Percentiles rank a stretch among this genome's conserved stretches.
phyloP scores from a whole-genome alignment of 2,888 invertebrate species.

The Drosophila mulleri region DNA sequence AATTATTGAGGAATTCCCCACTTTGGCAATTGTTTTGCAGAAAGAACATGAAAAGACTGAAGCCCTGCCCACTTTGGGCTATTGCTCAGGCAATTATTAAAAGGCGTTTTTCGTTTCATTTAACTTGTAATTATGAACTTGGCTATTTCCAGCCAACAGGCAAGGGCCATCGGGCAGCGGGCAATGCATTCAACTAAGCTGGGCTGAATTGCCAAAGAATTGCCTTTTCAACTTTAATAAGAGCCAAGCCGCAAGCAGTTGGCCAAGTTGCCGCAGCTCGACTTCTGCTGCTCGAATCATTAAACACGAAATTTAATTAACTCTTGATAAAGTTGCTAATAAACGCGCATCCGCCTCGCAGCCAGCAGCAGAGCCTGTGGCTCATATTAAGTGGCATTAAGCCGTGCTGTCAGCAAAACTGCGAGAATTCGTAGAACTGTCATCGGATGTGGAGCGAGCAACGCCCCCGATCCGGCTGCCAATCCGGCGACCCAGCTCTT shows the following conservation, averaged over 20 bases:
- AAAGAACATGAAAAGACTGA: background rate
- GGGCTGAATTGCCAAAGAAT: slow-evolving; percentile 7
- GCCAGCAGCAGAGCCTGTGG: slow-evolving; percentile 51
- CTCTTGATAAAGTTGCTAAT: slow-evolving; percentile 77
- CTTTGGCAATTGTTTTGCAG: background rate
- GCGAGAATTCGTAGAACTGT: slow-evolving; percentile 19
- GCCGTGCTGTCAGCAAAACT: slow-evolving; percentile 62
- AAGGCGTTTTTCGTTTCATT: slow-evolving; percentile 69
- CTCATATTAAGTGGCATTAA: slow-evolving; percentile 75
- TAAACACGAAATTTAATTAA: slow-evolving; percentile 79
- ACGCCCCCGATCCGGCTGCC: background rate
- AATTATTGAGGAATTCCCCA: background rate
- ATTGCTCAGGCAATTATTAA: slow-evolving; percentile 62
- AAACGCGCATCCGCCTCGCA: slow-evolving; percentile 43
- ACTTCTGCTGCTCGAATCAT: slow-evolving; percentile 58
- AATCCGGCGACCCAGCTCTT: slow-evolving; percentile 13
- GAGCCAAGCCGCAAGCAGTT: slow-evolving; percentile 67
- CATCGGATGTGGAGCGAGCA: background rate
- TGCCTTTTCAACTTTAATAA: slow-evolving; percentile 50
- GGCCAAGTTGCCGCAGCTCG: slow-evolving; percentile 14
- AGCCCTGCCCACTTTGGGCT: slow-evolving; percentile 9
- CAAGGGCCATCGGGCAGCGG: background rate
- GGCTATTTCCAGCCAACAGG: slow-evolving; percentile 17
- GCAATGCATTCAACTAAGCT: slow-evolving; percentile 28
- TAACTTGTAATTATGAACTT: slow-evolving; percentile 61